Percentiles rank a stretch among this genome's conserved stretches.
Evolutionary conservation across 1,140 invertebrate species (phyloP).

Genomic region (Bacillus rossius): DNA sequence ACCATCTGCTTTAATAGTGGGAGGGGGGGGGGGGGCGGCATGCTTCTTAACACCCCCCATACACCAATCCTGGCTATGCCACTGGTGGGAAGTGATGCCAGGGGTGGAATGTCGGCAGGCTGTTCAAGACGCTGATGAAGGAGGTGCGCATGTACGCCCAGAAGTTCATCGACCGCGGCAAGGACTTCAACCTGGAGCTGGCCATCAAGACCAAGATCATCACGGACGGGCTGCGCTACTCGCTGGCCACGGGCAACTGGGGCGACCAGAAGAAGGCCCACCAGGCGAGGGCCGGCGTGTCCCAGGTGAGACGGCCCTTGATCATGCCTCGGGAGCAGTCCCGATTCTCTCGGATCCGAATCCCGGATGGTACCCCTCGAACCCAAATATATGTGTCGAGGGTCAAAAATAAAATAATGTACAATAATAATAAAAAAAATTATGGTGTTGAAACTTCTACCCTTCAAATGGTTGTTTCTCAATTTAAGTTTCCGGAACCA

Average conservation of each 20-base stretch:
- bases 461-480: too few relatives aligned
- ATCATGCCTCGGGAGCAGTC: background rate
- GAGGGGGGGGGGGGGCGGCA: too few relatives aligned
- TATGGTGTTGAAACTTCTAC: background rate
- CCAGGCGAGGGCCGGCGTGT: slow-evolving; percentile 90
- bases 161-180: slow-evolving; percentile 97
- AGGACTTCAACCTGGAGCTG: slow-evolving; percentile 96
- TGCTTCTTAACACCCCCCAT: too few relatives aligned
- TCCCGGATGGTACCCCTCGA: too few relatives aligned
- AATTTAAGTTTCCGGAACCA: too few relatives aligned
- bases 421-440: background rate
- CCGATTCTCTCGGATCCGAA: too few relatives aligned
- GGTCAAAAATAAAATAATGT: too few relatives aligned
- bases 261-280: slow-evolving; percentile 99
- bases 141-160: slow-evolving; percentile 97
- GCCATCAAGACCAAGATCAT: slow-evolving; percentile 98
- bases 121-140: slow-evolving; percentile 92
- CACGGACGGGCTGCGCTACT: slow-evolving; percentile 96
- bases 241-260: slow-evolving; percentile 98
- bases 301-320: slow-evolving; percentile 54
- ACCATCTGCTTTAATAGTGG: too few relatives aligned
- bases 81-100: too few relatives aligned
- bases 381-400: too few relatives aligned
- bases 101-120: too few relatives aligned
- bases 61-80: too few relatives aligned